Evolutionary conservation across 2,888 invertebrate genomes (phyloP).

Genomic region (Lamellibrachia satsuma): DNA sequence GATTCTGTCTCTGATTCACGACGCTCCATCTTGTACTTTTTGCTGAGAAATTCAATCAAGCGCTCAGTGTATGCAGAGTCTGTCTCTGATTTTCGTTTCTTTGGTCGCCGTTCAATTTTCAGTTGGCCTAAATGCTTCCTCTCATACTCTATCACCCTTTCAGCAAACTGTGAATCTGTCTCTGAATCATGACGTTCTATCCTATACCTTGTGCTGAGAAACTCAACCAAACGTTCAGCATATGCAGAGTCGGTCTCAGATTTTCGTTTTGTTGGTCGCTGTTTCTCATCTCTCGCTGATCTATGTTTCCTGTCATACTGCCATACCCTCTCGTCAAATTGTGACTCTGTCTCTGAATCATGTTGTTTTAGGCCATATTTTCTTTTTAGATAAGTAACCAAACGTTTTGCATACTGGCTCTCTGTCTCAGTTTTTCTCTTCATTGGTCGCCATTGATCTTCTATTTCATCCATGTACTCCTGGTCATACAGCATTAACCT

Average conservation of each 20-base stretch:
- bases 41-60: not conserved
- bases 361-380: not conserved
- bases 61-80: not conserved
- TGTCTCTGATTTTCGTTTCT: not conserved
- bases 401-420: not conserved
- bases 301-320: not conserved
- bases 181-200: not conserved
- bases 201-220: not conserved
- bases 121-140: too few species aligned
- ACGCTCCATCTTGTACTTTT: not conserved
- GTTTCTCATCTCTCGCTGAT: not conserved
- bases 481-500: not conserved
- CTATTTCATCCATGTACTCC: not conserved
- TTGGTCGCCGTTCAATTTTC: not conserved
- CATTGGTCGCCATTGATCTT: not conserved
- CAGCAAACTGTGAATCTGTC: not conserved
- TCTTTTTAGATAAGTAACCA: not conserved
- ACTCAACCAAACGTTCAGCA: not conserved
- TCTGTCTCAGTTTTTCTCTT: not conserved
- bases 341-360: not conserved
- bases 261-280: not conserved
- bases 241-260: not conserved
- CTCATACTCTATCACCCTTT: not conserved
- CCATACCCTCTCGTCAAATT: not conserved
- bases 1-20: not conserved